Conservation (phyloP, 2,113 vertebrate genomes). For the Ascaphus truei region DNA sequence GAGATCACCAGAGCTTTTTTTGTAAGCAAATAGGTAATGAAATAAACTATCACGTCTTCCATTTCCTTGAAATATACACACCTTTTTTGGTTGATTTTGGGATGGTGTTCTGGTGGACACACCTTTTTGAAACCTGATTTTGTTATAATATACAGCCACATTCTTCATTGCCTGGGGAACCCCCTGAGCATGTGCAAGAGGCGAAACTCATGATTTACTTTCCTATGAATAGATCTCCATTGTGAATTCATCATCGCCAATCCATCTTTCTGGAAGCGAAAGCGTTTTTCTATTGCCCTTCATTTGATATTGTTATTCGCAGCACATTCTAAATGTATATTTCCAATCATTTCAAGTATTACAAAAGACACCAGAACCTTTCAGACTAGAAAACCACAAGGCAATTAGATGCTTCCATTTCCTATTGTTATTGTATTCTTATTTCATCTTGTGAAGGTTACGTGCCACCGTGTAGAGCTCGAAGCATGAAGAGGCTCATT, state of each 20-base stretch:
- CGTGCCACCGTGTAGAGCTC: background rate
- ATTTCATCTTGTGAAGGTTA: background rate
- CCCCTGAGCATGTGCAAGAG: no score
- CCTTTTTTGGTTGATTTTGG: no score
- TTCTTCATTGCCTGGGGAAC: no score
- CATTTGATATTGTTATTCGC: background rate
- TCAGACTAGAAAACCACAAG: background rate
- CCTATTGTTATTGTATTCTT: background rate
- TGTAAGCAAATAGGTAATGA: no score
- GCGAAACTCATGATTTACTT: no score
- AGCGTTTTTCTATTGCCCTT: background rate
- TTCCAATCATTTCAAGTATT: background rate
- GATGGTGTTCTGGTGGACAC: no score
- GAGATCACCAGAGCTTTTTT: no score
- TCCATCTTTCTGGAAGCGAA: background rate
- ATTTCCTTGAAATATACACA: no score
- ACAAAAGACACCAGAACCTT: background rate
- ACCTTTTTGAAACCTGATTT: no score
- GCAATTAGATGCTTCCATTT: background rate
- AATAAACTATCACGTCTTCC: no score
- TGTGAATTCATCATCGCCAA: background rate
- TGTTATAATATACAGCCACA: no score
- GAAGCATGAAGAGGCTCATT: no score
- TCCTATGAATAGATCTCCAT: background rate
- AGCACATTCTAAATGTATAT: conserved; percentile 7